Base-by-base conservation (phyloP, 2,888 invertebrate species). In the Caenorhabditis uteleia region DNA sequence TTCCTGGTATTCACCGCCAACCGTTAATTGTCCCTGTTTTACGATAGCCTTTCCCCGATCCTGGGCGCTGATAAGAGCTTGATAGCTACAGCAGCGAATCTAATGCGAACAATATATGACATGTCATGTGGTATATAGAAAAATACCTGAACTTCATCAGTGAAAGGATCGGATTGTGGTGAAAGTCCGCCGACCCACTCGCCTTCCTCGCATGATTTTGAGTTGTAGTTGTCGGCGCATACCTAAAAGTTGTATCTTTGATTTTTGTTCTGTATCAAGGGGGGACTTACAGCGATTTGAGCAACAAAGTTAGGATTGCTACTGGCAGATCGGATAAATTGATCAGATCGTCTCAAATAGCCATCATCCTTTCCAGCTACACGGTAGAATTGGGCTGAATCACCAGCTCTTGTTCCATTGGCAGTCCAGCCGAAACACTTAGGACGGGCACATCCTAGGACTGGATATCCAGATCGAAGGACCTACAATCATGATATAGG, bases 171-270 rank as follows among this genome's bases (percentile, higher is more conserved):
- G 1, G 60, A 44, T 44, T 72, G 67, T 36, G 75, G 74, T 8
- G 75, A 57, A 10, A 76, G 59, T 34, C 75, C 75, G 43, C 74
- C 75, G 20, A 76, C 61, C 75, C 75, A 76, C 51, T 76, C 68
- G 12, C 72, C 71, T 25, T 60, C 65, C 26, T 60, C 69, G 27
- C 75, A 76, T 16, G 54, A 56, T 20, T 43, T 62, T 26, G 57
- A 55, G 27, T 68, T 53, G 59, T 65, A 71, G 21, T 60, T 58
- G 31, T 62, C 59, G n/a, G 64, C 50, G 36, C 75, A 76, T n/a
- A 57, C 58, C 75, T 75, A 34, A 59, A 58, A 40, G 14, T 29
- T 40, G 18, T 7, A 29, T 31, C 3, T 7, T 23, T 25, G 23
- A 25, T 20, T 5, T 23, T 34, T 23, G 27, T 2, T 46, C 27